Evolutionary conservation across 2,113 vertebrate genomes (phyloP), one percentile per base, ranked within the genome.

Genomic region (Prochilodus magdalenae): DNA sequence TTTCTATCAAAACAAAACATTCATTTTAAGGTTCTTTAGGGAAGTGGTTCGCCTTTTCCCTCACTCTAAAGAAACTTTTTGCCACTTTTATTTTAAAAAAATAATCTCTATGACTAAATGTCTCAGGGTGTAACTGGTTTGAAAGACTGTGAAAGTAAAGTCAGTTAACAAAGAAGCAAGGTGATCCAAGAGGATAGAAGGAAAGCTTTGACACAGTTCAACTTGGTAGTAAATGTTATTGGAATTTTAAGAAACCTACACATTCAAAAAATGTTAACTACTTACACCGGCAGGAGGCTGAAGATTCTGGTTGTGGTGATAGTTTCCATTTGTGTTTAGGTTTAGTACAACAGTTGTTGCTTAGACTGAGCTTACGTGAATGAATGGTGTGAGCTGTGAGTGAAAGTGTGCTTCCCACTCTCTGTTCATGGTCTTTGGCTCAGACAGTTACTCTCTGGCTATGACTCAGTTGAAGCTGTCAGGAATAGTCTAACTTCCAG

Each of bases 391-490:
- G 14, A 8, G 27, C 2, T 33, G 30, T 67, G 15, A 36, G 65
- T 0, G 30, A 67, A 67, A 67, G n/a, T 14, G 18, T 33, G 27
- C 30, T 67, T 16, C 62, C 5, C 29, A 20, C 29, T 67, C 29
- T 67, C 29, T 67, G 29, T 67, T 33, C 36, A 33, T 67, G 18
- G 18, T 69, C 66, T 69, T 22, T 69, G 66, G 7, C 66, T 67
- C 1, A 7, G 65, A 7, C 30, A 36, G 3, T 8, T 8, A 36
- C 33, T 8, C 30, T 20, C 29, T 30, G 29, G 63, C 29, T 67
- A 2, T 20, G 18, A 22, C 29, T 36, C 63, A 59, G 55, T 59
- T 33, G 66, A 40, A 18, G 40, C 66, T 5, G 2, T 20, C 29
- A 36, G 65, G 29, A 20, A 22, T 36, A 40, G 11, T 8, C 13